Percentiles rank a stretch among this genome's conserved stretches.
These are phyloP conservation scores for Nasonia longicornis DNA, from an alignment of 1,140 invertebrate genomes.

Conservation along the genomic window DNA sequence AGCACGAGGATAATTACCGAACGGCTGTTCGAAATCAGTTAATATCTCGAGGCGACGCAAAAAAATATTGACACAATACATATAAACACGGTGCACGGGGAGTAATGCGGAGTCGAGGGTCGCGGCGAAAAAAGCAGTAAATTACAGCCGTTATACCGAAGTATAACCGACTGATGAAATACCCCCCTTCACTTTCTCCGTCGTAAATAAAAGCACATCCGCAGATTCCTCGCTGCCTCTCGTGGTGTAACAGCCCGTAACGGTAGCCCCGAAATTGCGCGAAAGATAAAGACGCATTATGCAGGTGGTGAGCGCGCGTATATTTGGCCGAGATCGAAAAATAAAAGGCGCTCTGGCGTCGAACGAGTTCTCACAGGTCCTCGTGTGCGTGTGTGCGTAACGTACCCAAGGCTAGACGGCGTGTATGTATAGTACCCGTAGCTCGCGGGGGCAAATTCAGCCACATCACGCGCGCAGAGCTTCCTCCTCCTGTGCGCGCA, in stretches of 20 bases:
- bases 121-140: constrained; percentile 26
- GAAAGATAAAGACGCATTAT: constrained; percentile 36
- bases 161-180: constrained; percentile 2
- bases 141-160: constrained; percentile 6
- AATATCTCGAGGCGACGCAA: not conserved
- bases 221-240: not conserved
- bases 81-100: not conserved
- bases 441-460: constrained; percentile 38
- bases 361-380: constrained; percentile 20
- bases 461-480: no score
- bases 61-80: constrained; percentile 42
- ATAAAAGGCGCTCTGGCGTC: not conserved
- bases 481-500: not conserved
- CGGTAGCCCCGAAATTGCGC: constrained; percentile 44
- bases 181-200: constrained; percentile 29
- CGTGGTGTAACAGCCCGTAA: constrained; percentile 3
- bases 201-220: constrained; percentile 23
- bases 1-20: not conserved
- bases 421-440: not conserved
- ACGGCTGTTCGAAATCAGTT: constrained; percentile 23
- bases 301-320: constrained; percentile 24
- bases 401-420: not conserved
- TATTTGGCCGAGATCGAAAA: not conserved
- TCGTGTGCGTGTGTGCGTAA: not conserved
- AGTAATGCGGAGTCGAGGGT: not conserved